Evolutionary conservation across 2,797 vertebrate genomes (phyloP), one percentile per base, ranked within the genome.

Genomic region (Mareca penelope): DNA sequence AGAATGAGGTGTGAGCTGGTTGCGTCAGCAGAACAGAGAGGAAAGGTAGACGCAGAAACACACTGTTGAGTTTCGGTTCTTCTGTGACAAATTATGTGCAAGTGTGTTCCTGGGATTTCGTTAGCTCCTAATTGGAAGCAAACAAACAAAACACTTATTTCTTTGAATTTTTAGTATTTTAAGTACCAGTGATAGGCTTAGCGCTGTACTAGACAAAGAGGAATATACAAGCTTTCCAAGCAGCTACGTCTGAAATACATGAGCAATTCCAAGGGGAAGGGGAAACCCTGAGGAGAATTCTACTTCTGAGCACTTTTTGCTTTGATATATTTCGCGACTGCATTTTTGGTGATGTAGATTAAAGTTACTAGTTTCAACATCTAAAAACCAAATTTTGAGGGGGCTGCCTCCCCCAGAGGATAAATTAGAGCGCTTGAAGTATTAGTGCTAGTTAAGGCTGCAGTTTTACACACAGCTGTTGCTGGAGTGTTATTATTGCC

Each of bases 111-210:
- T 14, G 80, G 87, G 89, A 56, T 94, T 95, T 95, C 89, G 93
- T 93, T 60, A 94, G 91, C 68, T 84, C 64, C 73, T 95, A 85
- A 92, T 77, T 89, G 93, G 80, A 72, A 81, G 83, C 83, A 92
- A 94, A 81, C 91, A 92, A 94, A 94, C 63, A 85, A 89, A 95
- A 57, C 78, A 65, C 81, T 80, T 88, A 57, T 80, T 84, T 71
- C 67, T 95, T 84, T 90, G 87, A 57, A 86, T 93, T 76, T 40
- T 83, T 29, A 19, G 52, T 56, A 28, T 92, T 92, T 94, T n/a
- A 44, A 72, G 42, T 22, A 17, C 4, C 76, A 33, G 35, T 12
- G 53, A 46, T 85, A 84, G 53, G 64, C 82, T 87, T n/a, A 72
- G 89, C 31, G 2, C 26, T 18, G 53, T 11, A 2, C 31, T 2